These are phyloP conservation scores for Etia nguti DNA, from an alignment of 2,113 vertebrate species.

Conservation along the genomic window DNA sequence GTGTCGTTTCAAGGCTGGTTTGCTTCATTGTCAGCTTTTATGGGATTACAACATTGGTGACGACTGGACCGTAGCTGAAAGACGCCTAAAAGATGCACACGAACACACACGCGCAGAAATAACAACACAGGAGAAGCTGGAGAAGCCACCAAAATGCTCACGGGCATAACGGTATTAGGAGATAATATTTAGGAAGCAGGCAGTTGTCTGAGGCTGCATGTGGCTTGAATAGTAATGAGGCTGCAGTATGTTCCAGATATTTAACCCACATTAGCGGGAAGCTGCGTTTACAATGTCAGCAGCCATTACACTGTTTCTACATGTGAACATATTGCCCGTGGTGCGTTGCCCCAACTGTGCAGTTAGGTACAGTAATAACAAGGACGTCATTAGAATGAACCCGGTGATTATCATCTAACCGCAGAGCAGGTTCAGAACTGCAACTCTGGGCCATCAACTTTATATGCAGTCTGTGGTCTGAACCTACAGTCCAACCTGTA, in stretches of 20 bases:
- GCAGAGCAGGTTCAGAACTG: not conserved
- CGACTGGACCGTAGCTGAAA: conserved; percentile 4
- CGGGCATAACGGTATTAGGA: not conserved
- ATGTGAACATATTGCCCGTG: not conserved
- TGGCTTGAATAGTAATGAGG: conserved; percentile 52
- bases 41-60: conserved; percentile 27
- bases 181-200: conserved; percentile 10
- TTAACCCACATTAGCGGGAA: conserved; percentile 31
- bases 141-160: not conserved
- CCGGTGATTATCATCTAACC: not conserved
- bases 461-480: not conserved
- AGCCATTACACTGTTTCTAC: not conserved
- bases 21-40: conserved; percentile 40
- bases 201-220: conserved; percentile 26
- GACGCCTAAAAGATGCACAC: not conserved
- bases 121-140: not conserved
- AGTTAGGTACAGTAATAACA: not conserved
- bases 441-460: not conserved
- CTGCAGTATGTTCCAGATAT: conserved; percentile 27
- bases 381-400: not conserved
- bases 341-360: not conserved
- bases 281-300: not conserved
- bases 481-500: not conserved
- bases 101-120: not conserved
- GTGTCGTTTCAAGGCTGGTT: conserved; percentile 20